These are phyloP conservation scores for pig (Sus scrofa) DNA, from an alignment of 2,113 vertebrate species.

Conservation along the genomic window DNA sequence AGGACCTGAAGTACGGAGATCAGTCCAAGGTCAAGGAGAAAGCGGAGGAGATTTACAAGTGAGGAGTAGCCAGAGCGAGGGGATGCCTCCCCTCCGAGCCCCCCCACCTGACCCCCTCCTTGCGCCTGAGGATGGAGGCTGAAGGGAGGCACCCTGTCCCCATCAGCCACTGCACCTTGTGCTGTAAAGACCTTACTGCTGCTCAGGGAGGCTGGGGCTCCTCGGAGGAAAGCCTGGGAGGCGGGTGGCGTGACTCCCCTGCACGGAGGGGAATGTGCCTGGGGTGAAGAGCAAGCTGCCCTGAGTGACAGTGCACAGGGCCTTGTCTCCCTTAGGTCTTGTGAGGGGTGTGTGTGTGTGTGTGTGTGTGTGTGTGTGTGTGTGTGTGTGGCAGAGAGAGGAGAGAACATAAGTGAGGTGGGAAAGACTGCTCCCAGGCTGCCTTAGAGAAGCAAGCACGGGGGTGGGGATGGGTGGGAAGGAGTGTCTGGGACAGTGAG, in stretches of 20 bases:
- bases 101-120: fast-evolving
- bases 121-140: not conserved
- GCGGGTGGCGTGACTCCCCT: not conserved
- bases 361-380: no score
- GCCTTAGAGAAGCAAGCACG: not conserved
- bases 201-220: not conserved
- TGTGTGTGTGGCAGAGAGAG: no score
- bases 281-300: not conserved
- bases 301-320: not conserved
- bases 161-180: fast-evolving
- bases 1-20: conserved; percentile 97
- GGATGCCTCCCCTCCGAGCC: not conserved
- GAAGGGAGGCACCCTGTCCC: no score
- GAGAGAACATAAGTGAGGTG: no score
- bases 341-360: no score
- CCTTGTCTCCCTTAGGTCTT: not conserved
- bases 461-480: fast-evolving
- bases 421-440: not conserved
- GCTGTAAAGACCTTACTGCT: not conserved
- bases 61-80: conserved; percentile 53
- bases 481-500: not conserved
- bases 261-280: not conserved
- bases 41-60: conserved; percentile 99
- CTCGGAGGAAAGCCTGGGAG: not conserved
- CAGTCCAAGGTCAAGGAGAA: conserved; percentile 97